Evolutionary conservation across 2,888 invertebrate genomes (phyloP).

Genomic region (Osmoderma eremita): DNA sequence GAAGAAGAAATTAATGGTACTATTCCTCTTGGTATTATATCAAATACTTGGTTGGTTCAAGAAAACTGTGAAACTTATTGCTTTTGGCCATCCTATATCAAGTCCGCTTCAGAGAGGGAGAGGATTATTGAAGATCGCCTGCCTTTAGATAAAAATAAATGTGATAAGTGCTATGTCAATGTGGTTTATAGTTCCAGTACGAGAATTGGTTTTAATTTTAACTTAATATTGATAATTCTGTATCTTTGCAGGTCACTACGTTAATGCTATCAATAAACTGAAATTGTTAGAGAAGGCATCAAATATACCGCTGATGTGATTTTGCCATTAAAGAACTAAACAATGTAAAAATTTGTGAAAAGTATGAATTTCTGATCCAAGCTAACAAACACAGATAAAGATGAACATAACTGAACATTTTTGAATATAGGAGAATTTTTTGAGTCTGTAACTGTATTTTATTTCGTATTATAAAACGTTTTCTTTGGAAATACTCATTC

Average conservation of each 20-base stretch:
- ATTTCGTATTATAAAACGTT: no score
- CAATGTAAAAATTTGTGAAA: no score
- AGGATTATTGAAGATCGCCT: slow-evolving; percentile 34
- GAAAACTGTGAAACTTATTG: slow-evolving; percentile 35
- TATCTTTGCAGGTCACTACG: slow-evolving; percentile 35
- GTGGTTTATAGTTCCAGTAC: slow-evolving; percentile 40
- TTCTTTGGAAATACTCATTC: no score
- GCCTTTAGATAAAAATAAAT: slow-evolving; percentile 34
- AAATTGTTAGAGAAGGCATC: slow-evolving; percentile 34
- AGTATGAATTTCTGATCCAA: no score
- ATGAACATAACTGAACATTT: no score
- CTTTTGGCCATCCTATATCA: slow-evolving; percentile 38
- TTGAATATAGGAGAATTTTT: no score
- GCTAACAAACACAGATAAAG: no score
- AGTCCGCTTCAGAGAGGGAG: slow-evolving; percentile 33
- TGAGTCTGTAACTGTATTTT: no score
- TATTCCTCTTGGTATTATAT: slow-evolving; percentile 37
- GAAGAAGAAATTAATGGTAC: slow-evolving; percentile 38
- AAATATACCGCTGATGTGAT: slow-evolving; percentile 36
- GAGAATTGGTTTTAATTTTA: background rate
- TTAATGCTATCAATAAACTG: slow-evolving; percentile 37
- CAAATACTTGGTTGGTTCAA: slow-evolving; percentile 37
- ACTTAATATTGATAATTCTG: background rate
- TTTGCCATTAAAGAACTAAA: no score
- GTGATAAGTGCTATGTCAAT: slow-evolving; percentile 39